Base-by-base conservation (phyloP, 2,113 vertebrate species). In the Cairina moschata region DNA sequence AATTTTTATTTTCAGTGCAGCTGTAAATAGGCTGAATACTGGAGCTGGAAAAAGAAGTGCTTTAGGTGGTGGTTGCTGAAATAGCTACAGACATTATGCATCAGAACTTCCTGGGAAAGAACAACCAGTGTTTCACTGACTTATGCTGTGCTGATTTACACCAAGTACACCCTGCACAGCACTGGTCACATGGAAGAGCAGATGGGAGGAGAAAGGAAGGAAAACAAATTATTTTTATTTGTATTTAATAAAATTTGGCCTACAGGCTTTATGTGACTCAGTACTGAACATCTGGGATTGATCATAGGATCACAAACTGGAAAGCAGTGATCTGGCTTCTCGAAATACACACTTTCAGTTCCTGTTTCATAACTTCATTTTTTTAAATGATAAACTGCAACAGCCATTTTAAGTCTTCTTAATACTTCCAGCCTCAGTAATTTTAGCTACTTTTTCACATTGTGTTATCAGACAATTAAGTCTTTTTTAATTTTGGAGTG, bases 201-300 rank as follows among this genome's bases (percentile, higher is more conserved):
- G 73, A 88, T 78, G 80, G 88, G 95, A 93, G 80, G 80, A 67
- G 86, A 71, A 67, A 91, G 6, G 50, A 90, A 32, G 25, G 5
- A 40, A 88, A 91, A 94, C 20, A 90, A 95, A 76, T 83, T 66
- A 54, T 54, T 93, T 93, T 77, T 86, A 80, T 93, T 88, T 93
- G 63, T 80, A 59, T 65, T 96, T 87, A 83, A 83, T 75, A 72
- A 83, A 82, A 83, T 74, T 91, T 96, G 95, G 94, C 94, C 81
- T 84, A n/a, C 31, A 60, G 87, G 90, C 83, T 71, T 40, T n/a
- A 20, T 74, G 58, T 96, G 95, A 95, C 86, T 97, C 94, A 92
- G 60, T 87, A 83, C 56, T 85, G 75, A 96, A 97, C 97, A 98
- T 97, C 96, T 97, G 97, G 97, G 90, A 86, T 8, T 75, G 71